Base-by-base conservation (phyloP, 37 sponge, comb jelly and placozoan species). In the Halichondria panicea region DNA sequence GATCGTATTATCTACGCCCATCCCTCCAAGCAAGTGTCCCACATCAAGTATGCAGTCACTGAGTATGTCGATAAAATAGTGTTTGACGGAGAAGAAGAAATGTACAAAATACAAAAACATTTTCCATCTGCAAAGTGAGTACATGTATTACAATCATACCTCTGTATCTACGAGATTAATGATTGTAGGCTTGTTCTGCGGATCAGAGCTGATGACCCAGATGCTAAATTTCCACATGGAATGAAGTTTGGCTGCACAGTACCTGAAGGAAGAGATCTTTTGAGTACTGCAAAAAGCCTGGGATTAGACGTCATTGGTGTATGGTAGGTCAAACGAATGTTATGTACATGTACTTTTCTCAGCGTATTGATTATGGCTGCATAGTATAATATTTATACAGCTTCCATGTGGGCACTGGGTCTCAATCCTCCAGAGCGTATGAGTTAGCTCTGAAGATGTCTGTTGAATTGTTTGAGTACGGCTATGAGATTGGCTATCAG, bases 321-420 rank as follows among this genome's bases (percentile, higher is more conserved):
- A 7, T 87, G 95, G 95, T 38, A 60, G 3, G 6, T 7, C 3
- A 34, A 35, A n/a, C 0, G n/a, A 12, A 32, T 12, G 27, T 18
- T 7, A 18, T 4, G 21, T 70, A 32, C 44, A 13, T 43, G 28
- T 0, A 25, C 31, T 30, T 64, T 54, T 52, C 32, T 52, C 8
- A 15, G 6, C 4, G 28, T 8, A 12, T 30, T 7, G 44, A 13
- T 63, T 48, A 12, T 19, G 12, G 48, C 59, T 56, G 18, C 9
- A 58, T n/a, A 13, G 11, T 11, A 21, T 25, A n/a, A 28, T 13
- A 12, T 59, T 41, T 21, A 3, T 80, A 0, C 79, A 94, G 95
- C 61, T 96, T 96, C 58, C 97, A 96, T 80, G 88, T 96, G 25
- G 97, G 97, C 43, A 86, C 81, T 78, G 94, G 88, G 18, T 93